These are phyloP conservation scores for Megaceryle alcyon DNA, from an alignment of 2,797 vertebrate genomes.

Conservation along the genomic window DNA sequence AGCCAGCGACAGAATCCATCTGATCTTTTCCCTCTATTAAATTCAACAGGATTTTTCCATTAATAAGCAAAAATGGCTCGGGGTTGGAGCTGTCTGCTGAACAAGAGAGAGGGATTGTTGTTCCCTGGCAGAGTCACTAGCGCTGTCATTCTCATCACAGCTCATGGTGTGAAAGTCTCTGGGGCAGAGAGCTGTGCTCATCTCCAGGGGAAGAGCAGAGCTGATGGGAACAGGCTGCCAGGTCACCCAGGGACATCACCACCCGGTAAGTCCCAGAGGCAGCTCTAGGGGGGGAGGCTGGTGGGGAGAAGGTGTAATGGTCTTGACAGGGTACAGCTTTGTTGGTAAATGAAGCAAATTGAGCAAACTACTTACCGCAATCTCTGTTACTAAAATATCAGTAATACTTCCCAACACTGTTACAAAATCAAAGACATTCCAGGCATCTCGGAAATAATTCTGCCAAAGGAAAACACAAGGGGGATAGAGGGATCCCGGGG, in stretches of 20 bases:
- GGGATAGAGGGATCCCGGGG: background rate
- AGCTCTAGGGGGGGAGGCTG: background rate
- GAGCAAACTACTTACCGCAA: conserved; percentile 87
- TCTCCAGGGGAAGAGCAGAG: background rate
- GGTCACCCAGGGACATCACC: background rate
- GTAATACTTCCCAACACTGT: conserved; percentile 98
- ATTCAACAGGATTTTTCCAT: conserved; percentile 59
- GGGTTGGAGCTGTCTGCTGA: background rate
- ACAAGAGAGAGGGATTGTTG: background rate
- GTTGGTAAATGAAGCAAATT: background rate
- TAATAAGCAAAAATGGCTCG: background rate
- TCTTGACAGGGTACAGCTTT: background rate
- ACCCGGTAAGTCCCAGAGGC: background rate
- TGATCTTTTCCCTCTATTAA: background rate
- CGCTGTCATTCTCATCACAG: background rate
- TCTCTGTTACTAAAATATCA: conserved; percentile 98
- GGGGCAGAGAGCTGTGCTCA: background rate
- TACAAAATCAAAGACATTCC: conserved; percentile 98
- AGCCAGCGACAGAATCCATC: background rate
- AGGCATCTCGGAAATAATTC: conserved; percentile 97
- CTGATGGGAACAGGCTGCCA: background rate
- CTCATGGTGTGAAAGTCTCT: background rate
- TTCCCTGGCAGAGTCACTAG: background rate
- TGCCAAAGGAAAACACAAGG: conserved; percentile 72
- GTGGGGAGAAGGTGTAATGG: background rate